Evolutionary conservation across 2,797 vertebrate genomes (phyloP).

Genomic region (Microctenopoma stevenorrisi): DNA sequence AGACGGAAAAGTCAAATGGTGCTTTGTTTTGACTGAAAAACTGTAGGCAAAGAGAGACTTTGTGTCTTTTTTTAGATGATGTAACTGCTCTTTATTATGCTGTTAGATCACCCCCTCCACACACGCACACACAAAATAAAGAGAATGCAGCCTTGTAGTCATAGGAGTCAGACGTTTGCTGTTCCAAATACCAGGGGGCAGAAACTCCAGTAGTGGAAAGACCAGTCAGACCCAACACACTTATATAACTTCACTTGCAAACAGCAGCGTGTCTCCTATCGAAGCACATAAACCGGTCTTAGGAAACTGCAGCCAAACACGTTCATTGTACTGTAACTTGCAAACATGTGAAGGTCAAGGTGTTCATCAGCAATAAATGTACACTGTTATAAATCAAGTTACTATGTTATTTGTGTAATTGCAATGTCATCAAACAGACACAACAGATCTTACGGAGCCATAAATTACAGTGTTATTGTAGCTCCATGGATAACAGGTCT

Average conservation of each 20-base stretch:
- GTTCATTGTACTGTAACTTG: constrained; percentile 10
- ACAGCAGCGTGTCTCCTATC: constrained; percentile 29
- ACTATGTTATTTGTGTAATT: constrained; percentile 62
- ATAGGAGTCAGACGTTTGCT: constrained; percentile 46
- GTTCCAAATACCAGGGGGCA: constrained; percentile 58
- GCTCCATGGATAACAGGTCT: constrained; percentile 24
- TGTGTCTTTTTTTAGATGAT: constrained; percentile 59
- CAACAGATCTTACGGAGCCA: constrained; percentile 42
- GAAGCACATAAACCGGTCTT: constrained; percentile 32
- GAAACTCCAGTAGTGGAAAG: constrained; percentile 68
- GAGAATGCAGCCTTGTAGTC: constrained; percentile 52
- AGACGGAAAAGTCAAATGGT: constrained; percentile 11
- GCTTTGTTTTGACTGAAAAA: constrained; percentile 53
- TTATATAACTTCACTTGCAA: constrained; percentile 52
- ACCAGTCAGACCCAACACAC: constrained; percentile 61
- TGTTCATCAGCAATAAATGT: constrained; percentile 26
- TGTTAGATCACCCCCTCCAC: constrained; percentile 34
- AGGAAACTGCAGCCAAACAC: constrained; percentile 17
- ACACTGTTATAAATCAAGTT: constrained; percentile 25
- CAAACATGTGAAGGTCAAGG: constrained; percentile 57
- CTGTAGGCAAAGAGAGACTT: constrained; percentile 40
- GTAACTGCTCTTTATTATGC: constrained; percentile 63
- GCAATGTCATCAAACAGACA: constrained; percentile 57
- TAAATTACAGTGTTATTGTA: constrained; percentile 49
- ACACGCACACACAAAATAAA: constrained; percentile 31